Evolutionary conservation across 2,888 invertebrate genomes (phyloP).

Genomic region (Himalopsyche japonica): DNA sequence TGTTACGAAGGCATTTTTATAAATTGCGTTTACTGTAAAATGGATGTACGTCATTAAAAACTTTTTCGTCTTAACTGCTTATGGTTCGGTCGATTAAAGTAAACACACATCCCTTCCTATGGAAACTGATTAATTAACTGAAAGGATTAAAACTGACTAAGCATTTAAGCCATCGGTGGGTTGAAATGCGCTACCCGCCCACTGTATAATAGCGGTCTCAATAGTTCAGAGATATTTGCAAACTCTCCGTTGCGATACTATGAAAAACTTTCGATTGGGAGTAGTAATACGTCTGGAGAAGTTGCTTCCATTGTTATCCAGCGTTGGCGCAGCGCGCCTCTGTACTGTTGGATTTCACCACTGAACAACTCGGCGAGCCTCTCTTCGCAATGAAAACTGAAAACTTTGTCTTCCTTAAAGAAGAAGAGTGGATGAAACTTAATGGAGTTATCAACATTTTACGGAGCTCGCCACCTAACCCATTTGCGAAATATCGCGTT

Average conservation of each 20-base stretch:
- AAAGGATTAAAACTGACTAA: neutral
- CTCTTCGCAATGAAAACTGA: neutral
- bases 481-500: neutral
- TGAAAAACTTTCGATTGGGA: conserved; percentile 4
- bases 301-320: conserved; percentile 6
- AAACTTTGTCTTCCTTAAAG: conserved; percentile 5
- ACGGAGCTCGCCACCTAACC: neutral
- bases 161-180: neutral
- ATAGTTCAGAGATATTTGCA: neutral
- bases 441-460: conserved; percentile 18
- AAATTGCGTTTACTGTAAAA: no score
- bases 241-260: neutral
- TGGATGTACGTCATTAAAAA: no score
- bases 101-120: neutral
- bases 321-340: neutral
- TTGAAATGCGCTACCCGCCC: neutral
- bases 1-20: no score
- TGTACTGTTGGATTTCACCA: neutral
- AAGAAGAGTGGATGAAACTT: neutral
- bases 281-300: neutral
- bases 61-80: no score
- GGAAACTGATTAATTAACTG: neutral
- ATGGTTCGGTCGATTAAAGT: neutral
- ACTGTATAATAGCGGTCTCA: neutral
- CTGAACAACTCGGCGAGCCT: neutral